Conservation (phyloP, 2,797 vertebrate species). For the Protosalanx chinensis region DNA sequence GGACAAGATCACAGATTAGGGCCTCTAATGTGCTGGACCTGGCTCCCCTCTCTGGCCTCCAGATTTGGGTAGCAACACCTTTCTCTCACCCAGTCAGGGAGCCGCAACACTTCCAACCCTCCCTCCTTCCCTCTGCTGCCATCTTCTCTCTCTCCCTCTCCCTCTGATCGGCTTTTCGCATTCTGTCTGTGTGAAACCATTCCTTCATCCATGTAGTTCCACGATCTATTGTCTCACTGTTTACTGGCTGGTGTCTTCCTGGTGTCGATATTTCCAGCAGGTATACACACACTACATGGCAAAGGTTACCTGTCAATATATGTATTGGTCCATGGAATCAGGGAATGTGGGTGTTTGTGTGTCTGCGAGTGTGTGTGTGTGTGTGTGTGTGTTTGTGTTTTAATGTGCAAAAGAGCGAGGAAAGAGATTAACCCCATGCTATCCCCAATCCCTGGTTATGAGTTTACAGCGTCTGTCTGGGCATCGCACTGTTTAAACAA, state of each 20-base stretch:
- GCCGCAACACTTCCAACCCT: constrained; percentile 61
- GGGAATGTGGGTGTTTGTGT: constrained; percentile 7
- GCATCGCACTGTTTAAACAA: constrained; percentile 90
- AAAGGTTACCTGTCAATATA: constrained; percentile 38
- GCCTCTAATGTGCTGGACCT: constrained; percentile 77
- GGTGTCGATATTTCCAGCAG: constrained; percentile 15
- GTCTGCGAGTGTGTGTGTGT: constrained; percentile 42
- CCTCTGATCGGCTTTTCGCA: constrained; percentile 8
- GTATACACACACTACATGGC: not conserved
- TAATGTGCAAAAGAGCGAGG: constrained; percentile 77
- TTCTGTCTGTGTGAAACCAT: constrained; percentile 28
- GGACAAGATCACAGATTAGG: constrained; percentile 80
- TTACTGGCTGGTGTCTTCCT: not conserved
- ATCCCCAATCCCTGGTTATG: constrained; percentile 90
- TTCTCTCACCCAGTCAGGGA: constrained; percentile 72
- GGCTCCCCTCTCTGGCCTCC: constrained; percentile 73
- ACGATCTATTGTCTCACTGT: not conserved
- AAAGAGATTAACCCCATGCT: constrained; percentile 91
- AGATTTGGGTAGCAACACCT: constrained; percentile 79
- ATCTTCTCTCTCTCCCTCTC: constrained; percentile 24
- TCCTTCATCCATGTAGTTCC: constrained; percentile 21
- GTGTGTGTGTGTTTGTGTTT: constrained; percentile 61
- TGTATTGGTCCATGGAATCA: constrained; percentile 16
- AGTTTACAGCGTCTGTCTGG: constrained; percentile 90
- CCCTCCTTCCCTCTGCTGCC: constrained; percentile 40